phyloP scores from a whole-genome alignment of 2,888 invertebrate genomes.

The Spilosoma lubricipeda region DNA sequence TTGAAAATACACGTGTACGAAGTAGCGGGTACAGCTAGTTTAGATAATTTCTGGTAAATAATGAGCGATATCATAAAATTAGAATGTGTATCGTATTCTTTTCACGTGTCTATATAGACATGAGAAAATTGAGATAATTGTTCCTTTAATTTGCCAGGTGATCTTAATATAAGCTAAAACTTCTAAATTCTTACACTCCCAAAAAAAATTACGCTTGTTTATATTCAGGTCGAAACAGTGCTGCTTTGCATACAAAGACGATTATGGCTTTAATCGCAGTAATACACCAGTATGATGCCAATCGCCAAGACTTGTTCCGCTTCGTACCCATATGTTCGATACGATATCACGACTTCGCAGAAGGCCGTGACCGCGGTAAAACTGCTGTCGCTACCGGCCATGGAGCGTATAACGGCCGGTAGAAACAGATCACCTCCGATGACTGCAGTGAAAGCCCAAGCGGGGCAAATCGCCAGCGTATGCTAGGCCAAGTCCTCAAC shows the following conservation, averaged over 20 bases:
- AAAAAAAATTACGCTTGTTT: slow-evolving; percentile 7
- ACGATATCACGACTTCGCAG: too few species aligned
- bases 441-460: too few species aligned
- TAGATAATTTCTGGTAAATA: background rate
- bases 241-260: slow-evolving; percentile 69
- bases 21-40: too few species aligned
- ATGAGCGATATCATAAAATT: background rate
- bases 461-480: too few species aligned
- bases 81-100: background rate
- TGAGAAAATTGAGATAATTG: background rate
- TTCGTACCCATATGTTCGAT: slow-evolving; percentile 50
- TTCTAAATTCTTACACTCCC: background rate
- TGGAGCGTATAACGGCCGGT: too few species aligned
- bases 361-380: too few species aligned
- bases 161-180: too few species aligned
- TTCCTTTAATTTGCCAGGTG: background rate
- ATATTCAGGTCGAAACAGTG: slow-evolving; percentile 44
- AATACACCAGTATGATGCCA: slow-evolving; percentile 52
- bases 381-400: too few species aligned
- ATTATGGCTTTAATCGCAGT: slow-evolving; percentile 62
- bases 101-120: too few species aligned
- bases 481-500: too few species aligned
- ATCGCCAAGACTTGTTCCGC: slow-evolving; percentile 63
- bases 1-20: too few species aligned
- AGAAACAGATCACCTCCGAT: too few species aligned